These are phyloP conservation scores for Drosophila sturtevanti DNA, from an alignment of 1,140 invertebrate species.

Conservation along the genomic window DNA sequence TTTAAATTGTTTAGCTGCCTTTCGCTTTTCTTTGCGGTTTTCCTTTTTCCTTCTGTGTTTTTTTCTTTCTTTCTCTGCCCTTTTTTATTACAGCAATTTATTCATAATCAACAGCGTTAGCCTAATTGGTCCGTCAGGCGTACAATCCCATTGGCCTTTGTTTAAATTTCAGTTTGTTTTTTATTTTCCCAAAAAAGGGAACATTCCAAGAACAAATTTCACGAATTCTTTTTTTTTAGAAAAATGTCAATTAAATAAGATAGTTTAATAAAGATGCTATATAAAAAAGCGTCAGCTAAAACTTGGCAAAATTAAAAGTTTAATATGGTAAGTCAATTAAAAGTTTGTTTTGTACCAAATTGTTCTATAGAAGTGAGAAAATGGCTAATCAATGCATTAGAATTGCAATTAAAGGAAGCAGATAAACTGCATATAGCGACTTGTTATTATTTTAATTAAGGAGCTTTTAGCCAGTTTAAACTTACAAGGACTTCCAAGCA, in stretches of 20 bases:
- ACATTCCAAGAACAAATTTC: conserved; percentile 14
- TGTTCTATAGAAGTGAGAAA: too few species aligned
- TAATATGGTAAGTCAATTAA: background rate
- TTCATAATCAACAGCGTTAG: conserved; percentile 63
- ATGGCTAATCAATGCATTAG: too few species aligned
- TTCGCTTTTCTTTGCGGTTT: background rate
- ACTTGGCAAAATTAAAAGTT: background rate
- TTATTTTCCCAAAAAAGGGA: background rate
- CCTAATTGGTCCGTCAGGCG: conserved; percentile 57
- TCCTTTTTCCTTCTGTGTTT: conserved; percentile 11
- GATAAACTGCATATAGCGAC: too few species aligned
- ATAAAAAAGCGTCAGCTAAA: background rate
- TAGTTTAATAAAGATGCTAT: background rate
- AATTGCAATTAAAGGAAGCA: too few species aligned
- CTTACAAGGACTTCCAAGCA: too few species aligned
- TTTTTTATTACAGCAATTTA: conserved; percentile 50
- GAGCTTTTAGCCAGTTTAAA: too few species aligned
- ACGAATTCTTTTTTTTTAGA: background rate
- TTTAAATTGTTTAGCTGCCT: conserved; percentile 61
- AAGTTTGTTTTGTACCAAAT: too few species aligned
- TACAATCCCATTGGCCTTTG: conserved; percentile 23
- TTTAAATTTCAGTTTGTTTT: conserved; percentile 20
- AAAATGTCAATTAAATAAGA: conserved; percentile 5
- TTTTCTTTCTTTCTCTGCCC: background rate
- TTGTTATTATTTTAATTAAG: too few species aligned